These are phyloP conservation scores for Lasioglossum marginatum DNA, from an alignment of 2,888 invertebrate genomes.

Conservation along the genomic window DNA sequence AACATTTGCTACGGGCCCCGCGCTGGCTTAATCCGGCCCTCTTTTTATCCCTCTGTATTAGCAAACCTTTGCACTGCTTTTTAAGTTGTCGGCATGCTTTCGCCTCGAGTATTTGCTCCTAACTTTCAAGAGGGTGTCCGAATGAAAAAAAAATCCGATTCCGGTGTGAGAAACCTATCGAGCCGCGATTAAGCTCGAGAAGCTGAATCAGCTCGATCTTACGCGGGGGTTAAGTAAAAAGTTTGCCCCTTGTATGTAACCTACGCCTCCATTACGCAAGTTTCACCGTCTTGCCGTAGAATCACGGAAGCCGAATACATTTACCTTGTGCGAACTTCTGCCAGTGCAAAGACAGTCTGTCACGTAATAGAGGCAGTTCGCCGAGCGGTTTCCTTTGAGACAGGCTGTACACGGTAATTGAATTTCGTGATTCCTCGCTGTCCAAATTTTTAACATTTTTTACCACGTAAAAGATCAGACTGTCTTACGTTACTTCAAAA, in stretches of 20 bases:
- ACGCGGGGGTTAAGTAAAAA: slow-evolving; percentile 56
- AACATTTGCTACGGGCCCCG: too few species aligned
- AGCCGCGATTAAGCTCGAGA: slow-evolving; percentile 3
- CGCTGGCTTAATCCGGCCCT: too few species aligned
- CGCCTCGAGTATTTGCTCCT: not conserved
- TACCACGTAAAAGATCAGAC: not conserved
- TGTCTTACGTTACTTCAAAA: not conserved
- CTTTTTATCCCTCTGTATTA: not conserved
- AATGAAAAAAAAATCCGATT: not conserved
- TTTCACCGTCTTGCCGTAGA: slow-evolving; percentile 43
- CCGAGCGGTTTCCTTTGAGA: not conserved
- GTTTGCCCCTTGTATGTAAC: slow-evolving; percentile 46
- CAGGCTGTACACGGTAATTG: not conserved
- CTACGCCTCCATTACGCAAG: slow-evolving; percentile 46
- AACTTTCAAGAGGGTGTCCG: not conserved
- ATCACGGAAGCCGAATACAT: slow-evolving; percentile 40
- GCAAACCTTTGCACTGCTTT: not conserved
- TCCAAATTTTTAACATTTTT: not conserved
- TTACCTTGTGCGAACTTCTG: slow-evolving; percentile 45
- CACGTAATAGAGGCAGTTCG: not conserved
- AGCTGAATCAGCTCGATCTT: slow-evolving; percentile 25
- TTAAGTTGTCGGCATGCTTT: not conserved
- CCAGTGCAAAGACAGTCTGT: slow-evolving; percentile 1
- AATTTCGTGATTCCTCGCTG: not conserved
- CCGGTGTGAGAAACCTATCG: not conserved